Evolutionary conservation across 1,140 invertebrate genomes (phyloP), one percentile per base, ranked within the genome.

Genomic region (Steinernema khuongi): DNA sequence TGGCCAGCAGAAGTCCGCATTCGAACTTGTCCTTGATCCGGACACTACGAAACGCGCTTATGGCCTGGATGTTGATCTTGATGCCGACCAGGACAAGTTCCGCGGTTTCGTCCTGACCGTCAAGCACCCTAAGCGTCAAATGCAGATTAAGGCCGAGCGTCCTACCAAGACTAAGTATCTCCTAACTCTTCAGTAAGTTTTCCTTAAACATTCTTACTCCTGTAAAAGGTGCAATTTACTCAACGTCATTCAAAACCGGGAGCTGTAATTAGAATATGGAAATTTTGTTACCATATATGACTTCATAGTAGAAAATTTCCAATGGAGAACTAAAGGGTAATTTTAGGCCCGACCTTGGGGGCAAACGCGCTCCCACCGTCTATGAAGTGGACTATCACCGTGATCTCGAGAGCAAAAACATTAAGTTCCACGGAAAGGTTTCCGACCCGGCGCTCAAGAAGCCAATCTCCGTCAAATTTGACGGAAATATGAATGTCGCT

Each of bases 401-500:
- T 11, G 22, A 60, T 60, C 4, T 17, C 50, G 31, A 77, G 22
- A 28, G 14, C 17, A 60, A 74, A 70, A 14, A 7, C 1, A 4
- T 77, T 31, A 44, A 66, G 19, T 68, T 44, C 74, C 73, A 77
- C 29, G 32, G 70, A 41, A 36, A 68, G 1, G 11, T 77, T 32
- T 60, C 68, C 18, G 1, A 77, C 18, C 22, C 68, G 1, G 32
- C 30, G 1, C 69, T 77, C 68, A 77, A 33, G 28, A 28, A 77
- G 31, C 72, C 76, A 14, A 36, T 77, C 76, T 31, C 30, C 36
- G 36, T 74, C 31, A 70, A 75, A 33, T 67, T 28, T 30, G 44
- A 76, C 28, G 30, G 14, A 18, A 44, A 41, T n/a, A 44, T 70
- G 44, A 32, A 77, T 32, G 75, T 69, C 68, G 74, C 11, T 31